phyloP scores from a whole-genome alignment of 2,113 vertebrate genomes.

The Capricornis sumatraensis region DNA sequence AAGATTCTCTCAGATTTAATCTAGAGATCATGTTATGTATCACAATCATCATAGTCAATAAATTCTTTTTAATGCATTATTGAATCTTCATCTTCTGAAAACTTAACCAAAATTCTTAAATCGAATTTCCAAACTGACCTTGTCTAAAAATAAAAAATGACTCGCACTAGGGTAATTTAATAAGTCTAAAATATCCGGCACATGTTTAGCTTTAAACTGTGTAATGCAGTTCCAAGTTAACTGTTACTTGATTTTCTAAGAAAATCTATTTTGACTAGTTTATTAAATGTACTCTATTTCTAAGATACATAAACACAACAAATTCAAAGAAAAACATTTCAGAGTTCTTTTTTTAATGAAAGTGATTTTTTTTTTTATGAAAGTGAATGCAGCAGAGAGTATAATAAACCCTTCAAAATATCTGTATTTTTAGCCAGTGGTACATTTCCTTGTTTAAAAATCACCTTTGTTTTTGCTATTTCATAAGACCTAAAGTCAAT shows the following conservation, averaged over 20 bases:
- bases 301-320: not conserved
- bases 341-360: not conserved
- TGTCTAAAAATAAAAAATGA: not conserved
- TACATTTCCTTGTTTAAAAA: not conserved
- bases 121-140: not conserved
- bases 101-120: not conserved
- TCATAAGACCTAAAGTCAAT: not conserved
- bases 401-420: not conserved
- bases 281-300: not conserved
- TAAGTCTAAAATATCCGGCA: not conserved
- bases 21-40: not conserved
- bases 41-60: not conserved
- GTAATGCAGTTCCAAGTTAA: not conserved
- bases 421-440: not conserved
- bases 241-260: not conserved
- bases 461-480: not conserved
- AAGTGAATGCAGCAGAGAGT: not conserved
- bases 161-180: not conserved
- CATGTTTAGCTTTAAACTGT: not conserved
- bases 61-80: not conserved
- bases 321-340: not conserved
- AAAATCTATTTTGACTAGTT: not conserved
- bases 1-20: not conserved
- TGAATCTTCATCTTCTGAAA: not conserved
- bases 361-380: not conserved